Evolutionary conservation across 2,797 vertebrate species (phyloP).

Genomic region (Sebastes kiyomatsui): DNA sequence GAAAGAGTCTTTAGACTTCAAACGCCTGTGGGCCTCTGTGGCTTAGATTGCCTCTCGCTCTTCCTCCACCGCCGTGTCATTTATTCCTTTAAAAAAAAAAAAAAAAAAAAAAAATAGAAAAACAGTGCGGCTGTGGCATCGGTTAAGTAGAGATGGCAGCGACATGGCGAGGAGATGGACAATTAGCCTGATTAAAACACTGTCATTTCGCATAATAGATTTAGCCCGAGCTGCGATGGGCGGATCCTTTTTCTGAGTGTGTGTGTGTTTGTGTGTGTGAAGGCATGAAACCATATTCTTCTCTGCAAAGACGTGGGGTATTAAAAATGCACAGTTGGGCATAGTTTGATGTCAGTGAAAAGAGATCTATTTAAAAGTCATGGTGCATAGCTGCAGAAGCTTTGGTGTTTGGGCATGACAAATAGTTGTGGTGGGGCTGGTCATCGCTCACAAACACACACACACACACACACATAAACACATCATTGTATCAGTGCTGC

Average conservation of each 20-base stretch:
- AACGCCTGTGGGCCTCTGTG: slow-evolving; percentile 77
- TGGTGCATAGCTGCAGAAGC: slow-evolving; percentile 73
- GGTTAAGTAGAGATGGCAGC: slow-evolving; percentile 70
- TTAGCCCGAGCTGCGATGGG: slow-evolving; percentile 44
- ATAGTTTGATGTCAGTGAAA: slow-evolving; percentile 72
- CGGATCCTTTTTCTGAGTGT: slow-evolving; percentile 34
- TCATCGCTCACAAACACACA: slow-evolving; percentile 55
- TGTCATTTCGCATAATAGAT: slow-evolving; percentile 68
- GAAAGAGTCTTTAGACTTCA: slow-evolving; percentile 84
- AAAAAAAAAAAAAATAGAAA: slow-evolving; percentile 9
- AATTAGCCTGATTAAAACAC: slow-evolving; percentile 79
- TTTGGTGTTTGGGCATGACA: slow-evolving; percentile 79
- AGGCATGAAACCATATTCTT: slow-evolving; percentile 66
- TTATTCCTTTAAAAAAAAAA: slow-evolving; percentile 64
- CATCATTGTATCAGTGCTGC: slow-evolving; percentile 28
- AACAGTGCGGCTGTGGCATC: slow-evolving; percentile 39
- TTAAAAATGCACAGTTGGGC: slow-evolving; percentile 73
- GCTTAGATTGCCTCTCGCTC: slow-evolving; percentile 76
- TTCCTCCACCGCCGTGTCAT: slow-evolving; percentile 67
- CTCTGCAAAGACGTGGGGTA: slow-evolving; percentile 66
- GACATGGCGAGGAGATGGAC: slow-evolving; percentile 58
- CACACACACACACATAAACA: slow-evolving; percentile 40
- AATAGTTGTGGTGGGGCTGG: slow-evolving; percentile 69
- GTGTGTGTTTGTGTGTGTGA: not conserved
- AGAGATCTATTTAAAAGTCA: slow-evolving; percentile 77